Evolutionary conservation across 2,797 vertebrate species (phyloP).

Genomic region (Myotis pilosus): DNA sequence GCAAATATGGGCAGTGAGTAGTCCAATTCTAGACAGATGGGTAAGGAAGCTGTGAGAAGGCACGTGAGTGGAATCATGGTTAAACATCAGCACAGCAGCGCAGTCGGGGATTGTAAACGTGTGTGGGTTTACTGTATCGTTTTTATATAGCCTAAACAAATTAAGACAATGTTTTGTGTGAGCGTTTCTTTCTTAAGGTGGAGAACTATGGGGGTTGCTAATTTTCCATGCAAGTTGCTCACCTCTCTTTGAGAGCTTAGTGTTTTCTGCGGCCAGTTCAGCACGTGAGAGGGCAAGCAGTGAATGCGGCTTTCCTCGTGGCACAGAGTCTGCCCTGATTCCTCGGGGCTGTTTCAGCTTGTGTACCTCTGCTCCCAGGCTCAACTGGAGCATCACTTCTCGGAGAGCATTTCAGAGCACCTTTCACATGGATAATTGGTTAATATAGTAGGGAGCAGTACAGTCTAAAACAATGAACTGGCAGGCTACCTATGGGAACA

Average conservation of each 20-base stretch:
- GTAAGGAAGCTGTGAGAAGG: not conserved
- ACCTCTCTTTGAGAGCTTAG: not conserved
- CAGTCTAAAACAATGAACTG: not conserved
- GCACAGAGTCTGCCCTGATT: not conserved
- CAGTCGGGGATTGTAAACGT: not conserved
- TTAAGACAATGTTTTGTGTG: conserved; percentile 15
- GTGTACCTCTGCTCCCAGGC: not conserved
- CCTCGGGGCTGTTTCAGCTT: not conserved
- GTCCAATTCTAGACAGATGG: not conserved
- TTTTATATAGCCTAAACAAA: not conserved
- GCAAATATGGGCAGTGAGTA: not conserved
- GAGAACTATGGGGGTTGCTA: not conserved
- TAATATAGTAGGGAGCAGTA: not conserved
- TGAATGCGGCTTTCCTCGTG: not conserved
- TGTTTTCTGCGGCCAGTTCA: not conserved
- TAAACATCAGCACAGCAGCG: not conserved
- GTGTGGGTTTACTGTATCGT: not conserved
- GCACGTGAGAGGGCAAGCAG: not conserved
- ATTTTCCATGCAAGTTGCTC: not conserved
- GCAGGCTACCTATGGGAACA: not conserved
- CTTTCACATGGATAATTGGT: not conserved
- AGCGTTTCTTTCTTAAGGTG: not conserved
- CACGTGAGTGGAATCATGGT: not conserved
- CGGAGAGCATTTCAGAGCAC: not conserved
- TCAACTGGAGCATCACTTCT: not conserved